Conservation (phyloP, 1,140 invertebrate genomes). For the Goniozus legneri region DNA sequence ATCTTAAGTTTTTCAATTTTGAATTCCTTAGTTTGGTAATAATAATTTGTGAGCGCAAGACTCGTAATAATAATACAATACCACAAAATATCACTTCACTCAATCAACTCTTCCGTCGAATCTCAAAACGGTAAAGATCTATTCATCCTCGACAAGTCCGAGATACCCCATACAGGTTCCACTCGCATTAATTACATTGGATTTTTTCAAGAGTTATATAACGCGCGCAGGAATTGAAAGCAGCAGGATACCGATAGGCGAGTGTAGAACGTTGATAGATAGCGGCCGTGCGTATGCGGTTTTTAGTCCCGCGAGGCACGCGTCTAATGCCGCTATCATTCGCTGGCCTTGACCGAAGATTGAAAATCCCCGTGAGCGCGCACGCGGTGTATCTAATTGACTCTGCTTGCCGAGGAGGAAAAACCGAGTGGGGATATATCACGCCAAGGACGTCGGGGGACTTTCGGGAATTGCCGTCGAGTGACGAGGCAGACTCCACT, state of each 20-base stretch:
- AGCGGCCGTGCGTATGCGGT: neutral
- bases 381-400: slow-evolving; percentile 3
- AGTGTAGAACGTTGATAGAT: neutral
- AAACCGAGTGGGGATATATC: slow-evolving; percentile 15
- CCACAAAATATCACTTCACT: too few species aligned
- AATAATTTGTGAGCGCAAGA: too few species aligned
- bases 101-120: too few species aligned
- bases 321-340: too few species aligned
- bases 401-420: slow-evolving; percentile 19
- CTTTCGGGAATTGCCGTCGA: slow-evolving; percentile 35
- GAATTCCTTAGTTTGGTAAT: too few species aligned
- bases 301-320: neutral
- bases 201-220: too few species aligned
- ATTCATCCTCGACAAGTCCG: too few species aligned
- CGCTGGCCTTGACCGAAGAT: slow-evolving; percentile 15
- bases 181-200: too few species aligned
- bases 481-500: slow-evolving; percentile 32
- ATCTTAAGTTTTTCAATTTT: too few species aligned
- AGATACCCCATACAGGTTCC: too few species aligned
- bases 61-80: too few species aligned
- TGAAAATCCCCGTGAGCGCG: neutral
- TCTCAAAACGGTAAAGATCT: too few species aligned
- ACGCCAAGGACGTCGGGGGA: slow-evolving; percentile 21
- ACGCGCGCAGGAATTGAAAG: neutral
- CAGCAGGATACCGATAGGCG: slow-evolving; percentile 11